Conservation (phyloP, 2,888 invertebrate species). For the Phragmatobia fuliginosa region DNA sequence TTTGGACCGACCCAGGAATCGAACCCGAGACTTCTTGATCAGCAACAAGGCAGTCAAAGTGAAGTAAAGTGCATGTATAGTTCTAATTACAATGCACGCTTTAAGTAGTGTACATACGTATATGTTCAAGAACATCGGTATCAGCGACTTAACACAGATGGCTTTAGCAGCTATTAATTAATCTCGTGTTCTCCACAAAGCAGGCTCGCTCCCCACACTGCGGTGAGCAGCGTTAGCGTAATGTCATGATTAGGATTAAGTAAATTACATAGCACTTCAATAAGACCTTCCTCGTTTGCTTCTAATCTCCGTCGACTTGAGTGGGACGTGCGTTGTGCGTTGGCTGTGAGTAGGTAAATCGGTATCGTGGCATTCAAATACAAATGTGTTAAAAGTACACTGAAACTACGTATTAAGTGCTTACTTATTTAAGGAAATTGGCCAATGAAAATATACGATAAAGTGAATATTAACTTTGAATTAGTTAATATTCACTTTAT, state of each 20-base stretch:
- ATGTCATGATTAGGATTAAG: slow-evolving; percentile 46
- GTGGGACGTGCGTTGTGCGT: slow-evolving; percentile 14
- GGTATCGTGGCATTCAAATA: neutral
- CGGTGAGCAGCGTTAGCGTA: slow-evolving; percentile 8
- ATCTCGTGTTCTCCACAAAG: slow-evolving; percentile 13
- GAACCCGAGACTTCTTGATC: too few relatives aligned
- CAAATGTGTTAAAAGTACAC: neutral
- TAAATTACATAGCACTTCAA: slow-evolving; percentile 39
- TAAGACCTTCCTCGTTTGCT: slow-evolving; percentile 25
- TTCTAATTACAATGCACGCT: neutral
- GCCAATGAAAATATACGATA: too few relatives aligned
- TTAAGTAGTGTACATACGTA: neutral
- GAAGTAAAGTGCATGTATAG: neutral
- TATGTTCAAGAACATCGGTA: neutral
- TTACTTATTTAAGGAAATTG: neutral
- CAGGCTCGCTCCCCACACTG: neutral
- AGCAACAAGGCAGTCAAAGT: too few relatives aligned
- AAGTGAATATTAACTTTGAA: too few relatives aligned
- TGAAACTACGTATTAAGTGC: neutral
- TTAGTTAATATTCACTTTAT: too few relatives aligned
- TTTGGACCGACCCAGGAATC: too few relatives aligned
- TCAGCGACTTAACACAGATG: neutral
- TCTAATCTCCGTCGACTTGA: slow-evolving; percentile 29
- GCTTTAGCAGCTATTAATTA: slow-evolving; percentile 7
- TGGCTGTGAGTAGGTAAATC: neutral